Evolutionary conservation across 1,140 invertebrate genomes (phyloP), one percentile per base, ranked within the genome.

Genomic region (Branchinecta lynchi): DNA sequence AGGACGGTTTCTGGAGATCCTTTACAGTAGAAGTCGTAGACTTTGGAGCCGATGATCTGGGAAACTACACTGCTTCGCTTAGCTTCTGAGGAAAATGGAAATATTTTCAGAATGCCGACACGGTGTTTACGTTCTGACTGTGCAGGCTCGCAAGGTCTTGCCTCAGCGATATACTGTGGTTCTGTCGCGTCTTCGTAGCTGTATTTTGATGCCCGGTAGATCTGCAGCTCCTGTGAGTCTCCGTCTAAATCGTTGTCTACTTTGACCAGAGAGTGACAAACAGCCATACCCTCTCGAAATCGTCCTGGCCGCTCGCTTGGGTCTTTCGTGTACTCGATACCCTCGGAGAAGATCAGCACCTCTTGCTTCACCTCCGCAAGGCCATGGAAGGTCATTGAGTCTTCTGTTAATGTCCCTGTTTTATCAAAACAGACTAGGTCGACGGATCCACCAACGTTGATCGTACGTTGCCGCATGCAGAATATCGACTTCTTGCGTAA

Each of bases 341-440:
- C 66, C 45, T 20, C 78, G 60, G 75, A 83, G 72, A 73, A 65
- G 66, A 80, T 66, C 77, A 82, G 32, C 72, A 77, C 17, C 82
- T 78, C 3, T 84, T 71, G 32, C 2, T 32, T 32, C 32, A 32
- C 32, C 32, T 32, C 32, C 32, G 32, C 32, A 32, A 32, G 85
- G 43, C 90, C 90, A 83, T 90, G 90, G 80, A 98, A 86, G 76
- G 96, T 92, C 44, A 98, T 79, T 10, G 93, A 93, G 78, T 97
- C 95, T 79, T 97, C 89, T 20, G 93, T 93, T 73, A 96, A 78
- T 2, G 95, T 98, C 45, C 95, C 95, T 69, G 95, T 98, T 84
- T 97, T 98, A 78, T 97, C 94, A 80, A 97, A 98, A 77, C 93
- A 95, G 75, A 96, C 87, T 73, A 90, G 87, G 80, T 97, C 92